These are phyloP conservation scores for Apoda limacodes DNA, from an alignment of 2,888 invertebrate genomes.

Conservation along the genomic window DNA sequence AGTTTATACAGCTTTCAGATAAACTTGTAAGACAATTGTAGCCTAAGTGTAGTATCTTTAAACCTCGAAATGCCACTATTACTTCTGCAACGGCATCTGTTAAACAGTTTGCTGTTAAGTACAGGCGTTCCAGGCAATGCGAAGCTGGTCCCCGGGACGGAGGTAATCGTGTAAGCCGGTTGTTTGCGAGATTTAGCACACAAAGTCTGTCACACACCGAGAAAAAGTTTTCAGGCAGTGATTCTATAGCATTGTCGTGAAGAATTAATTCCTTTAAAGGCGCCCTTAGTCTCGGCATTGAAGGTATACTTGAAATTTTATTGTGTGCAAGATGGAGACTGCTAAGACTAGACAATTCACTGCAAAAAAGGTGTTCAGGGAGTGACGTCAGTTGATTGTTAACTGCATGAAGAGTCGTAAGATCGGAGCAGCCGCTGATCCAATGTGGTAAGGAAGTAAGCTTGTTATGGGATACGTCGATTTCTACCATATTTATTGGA, in stretches of 20 bases:
- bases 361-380: conserved; percentile 80
- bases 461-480: conserved; percentile 84
- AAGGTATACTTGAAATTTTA: conserved; percentile 78
- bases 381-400: conserved; percentile 78
- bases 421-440: conserved; percentile 78
- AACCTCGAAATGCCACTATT: conserved; percentile 72
- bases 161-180: conserved; percentile 78
- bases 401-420: conserved; percentile 79
- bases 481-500: conserved; percentile 78
- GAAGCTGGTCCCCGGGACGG: conserved; percentile 72
- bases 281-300: conserved; percentile 72
- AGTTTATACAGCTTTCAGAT: conserved; percentile 79
- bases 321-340: conserved; percentile 84
- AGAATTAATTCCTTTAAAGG: conserved; percentile 79
- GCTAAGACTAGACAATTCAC: conserved; percentile 78
- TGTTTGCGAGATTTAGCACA: conserved; percentile 83
- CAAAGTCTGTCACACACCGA: conserved; percentile 73
- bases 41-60: conserved; percentile 80
- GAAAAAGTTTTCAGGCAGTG: conserved; percentile 82
- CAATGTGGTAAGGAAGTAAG: conserved; percentile 80
- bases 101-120: conserved; percentile 81
- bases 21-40: conserved; percentile 81
- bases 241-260: conserved; percentile 82
- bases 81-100: conserved; percentile 77
- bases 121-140: conserved; percentile 73